Evolutionary conservation across 2,797 vertebrate genomes (phyloP).

Genomic region (Acanthopagrus latus): DNA sequence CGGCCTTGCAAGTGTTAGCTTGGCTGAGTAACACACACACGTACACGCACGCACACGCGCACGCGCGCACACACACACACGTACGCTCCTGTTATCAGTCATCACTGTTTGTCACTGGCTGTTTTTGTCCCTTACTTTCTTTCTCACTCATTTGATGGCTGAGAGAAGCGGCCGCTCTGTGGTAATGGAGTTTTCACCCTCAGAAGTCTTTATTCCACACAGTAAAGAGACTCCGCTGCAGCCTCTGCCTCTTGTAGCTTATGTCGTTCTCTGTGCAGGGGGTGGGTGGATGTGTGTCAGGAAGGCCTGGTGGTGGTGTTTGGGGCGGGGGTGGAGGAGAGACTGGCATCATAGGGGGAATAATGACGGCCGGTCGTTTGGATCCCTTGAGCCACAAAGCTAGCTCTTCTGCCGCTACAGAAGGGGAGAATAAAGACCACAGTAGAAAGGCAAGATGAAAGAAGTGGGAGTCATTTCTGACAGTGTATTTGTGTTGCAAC

Average conservation of each 20-base stretch:
- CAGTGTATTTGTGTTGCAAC: slow-evolving; percentile 91
- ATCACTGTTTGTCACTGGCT: slow-evolving; percentile 55
- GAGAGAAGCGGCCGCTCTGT: slow-evolving; percentile 69
- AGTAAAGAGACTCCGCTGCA: slow-evolving; percentile 85
- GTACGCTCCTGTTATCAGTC: slow-evolving; percentile 40
- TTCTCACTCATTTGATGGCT: slow-evolving; percentile 49
- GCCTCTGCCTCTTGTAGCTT: slow-evolving; percentile 90
- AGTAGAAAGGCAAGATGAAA: slow-evolving; percentile 90
- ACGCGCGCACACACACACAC: not conserved
- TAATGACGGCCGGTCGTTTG: slow-evolving; percentile 93
- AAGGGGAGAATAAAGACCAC: slow-evolving; percentile 88
- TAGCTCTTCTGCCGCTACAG: slow-evolving; percentile 86
- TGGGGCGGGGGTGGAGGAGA: slow-evolving; percentile 58
- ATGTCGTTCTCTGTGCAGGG: slow-evolving; percentile 85
- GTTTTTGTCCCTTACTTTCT: slow-evolving; percentile 55
- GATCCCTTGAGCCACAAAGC: slow-evolving; percentile 94
- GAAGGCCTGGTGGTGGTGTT: slow-evolving; percentile 35
- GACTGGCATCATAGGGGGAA: slow-evolving; percentile 93
- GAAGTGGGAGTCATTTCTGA: slow-evolving; percentile 81
- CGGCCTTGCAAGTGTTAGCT: slow-evolving; percentile 43
- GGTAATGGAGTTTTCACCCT: slow-evolving; percentile 90
- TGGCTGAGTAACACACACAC: slow-evolving; percentile 33
- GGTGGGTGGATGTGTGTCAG: slow-evolving; percentile 65
- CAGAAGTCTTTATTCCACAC: slow-evolving; percentile 91
- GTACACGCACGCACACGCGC: not conserved